Percentiles rank a stretch among this genome's conserved stretches.
These are phyloP conservation scores for Lithobates pipiens DNA, from an alignment of 2,797 vertebrate species.

Conservation along the genomic window DNA sequence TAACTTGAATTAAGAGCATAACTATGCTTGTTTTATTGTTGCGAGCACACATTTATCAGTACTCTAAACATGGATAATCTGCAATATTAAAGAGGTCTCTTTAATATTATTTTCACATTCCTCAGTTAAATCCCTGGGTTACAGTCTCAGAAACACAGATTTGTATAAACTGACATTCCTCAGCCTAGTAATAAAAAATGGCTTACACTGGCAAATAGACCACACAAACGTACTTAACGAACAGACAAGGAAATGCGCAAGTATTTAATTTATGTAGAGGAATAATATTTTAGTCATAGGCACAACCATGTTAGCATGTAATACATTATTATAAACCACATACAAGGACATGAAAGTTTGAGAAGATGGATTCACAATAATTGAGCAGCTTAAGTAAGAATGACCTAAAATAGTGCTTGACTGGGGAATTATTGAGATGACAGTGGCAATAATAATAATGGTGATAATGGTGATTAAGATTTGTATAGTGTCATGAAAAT, in stretches of 20 bases:
- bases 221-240: slow-evolving; percentile 40
- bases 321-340: background rate
- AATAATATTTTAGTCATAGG: background rate
- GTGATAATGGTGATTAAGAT: too few species aligned
- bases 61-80: slow-evolving; percentile 51
- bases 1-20: background rate
- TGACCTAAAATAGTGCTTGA: background rate
- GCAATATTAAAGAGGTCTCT: slow-evolving; percentile 31
- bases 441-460: too few species aligned
- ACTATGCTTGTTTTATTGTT: slow-evolving; percentile 10
- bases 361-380: background rate
- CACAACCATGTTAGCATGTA: background rate
- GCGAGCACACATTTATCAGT: slow-evolving; percentile 24
- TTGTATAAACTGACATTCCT: slow-evolving; percentile 56
- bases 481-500: too few species aligned
- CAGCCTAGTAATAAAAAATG: slow-evolving; percentile 58
- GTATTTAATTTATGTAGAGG: background rate
- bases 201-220: slow-evolving; percentile 54
- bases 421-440: background rate
- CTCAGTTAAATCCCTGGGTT: slow-evolving; percentile 47
- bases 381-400: background rate
- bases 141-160: slow-evolving; percentile 51
- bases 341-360: background rate
- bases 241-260: slow-evolving; percentile 36
- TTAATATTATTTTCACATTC: slow-evolving; percentile 55